Evolutionary conservation across 2,888 invertebrate genomes (phyloP).

Genomic region (Himalopsyche tibetana): DNA sequence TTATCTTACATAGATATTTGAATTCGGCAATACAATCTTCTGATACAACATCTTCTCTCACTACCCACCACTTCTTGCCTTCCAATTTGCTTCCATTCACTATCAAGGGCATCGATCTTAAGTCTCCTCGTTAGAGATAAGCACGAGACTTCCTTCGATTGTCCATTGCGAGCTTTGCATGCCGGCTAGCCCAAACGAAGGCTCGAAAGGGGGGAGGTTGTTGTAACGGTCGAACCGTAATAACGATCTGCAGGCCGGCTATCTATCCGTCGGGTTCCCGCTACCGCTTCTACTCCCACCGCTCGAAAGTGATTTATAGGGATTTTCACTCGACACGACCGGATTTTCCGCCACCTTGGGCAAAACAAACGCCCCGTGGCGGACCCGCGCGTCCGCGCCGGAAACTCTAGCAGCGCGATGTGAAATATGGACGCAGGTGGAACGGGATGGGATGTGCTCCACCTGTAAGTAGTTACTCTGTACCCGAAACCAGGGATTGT

Average conservation of each 20-base stretch:
- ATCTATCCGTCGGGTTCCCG: slow-evolving; percentile 42
- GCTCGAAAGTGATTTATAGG: slow-evolving; percentile 65
- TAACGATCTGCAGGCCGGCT: slow-evolving; percentile 30
- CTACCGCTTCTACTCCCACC: slow-evolving; percentile 30
- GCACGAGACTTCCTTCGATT: slow-evolving; percentile 38
- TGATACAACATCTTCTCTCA: neutral
- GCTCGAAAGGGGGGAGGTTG: neutral
- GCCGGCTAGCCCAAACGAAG: slow-evolving; percentile 8
- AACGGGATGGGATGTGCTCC: slow-evolving; percentile 12
- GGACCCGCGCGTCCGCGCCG: slow-evolving; percentile 44
- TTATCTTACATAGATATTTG: neutral
- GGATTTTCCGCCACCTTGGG: slow-evolving; percentile 64
- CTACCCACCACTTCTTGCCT: slow-evolving; percentile 35
- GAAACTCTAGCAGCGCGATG: slow-evolving; percentile 45
- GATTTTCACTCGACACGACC: slow-evolving; percentile 64
- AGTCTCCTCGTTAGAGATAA: slow-evolving; percentile 42
- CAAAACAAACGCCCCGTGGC: slow-evolving; percentile 59
- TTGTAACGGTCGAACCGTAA: slow-evolving; percentile 43
- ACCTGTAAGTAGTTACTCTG: slow-evolving; percentile 38
- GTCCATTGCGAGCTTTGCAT: slow-evolving; percentile 37
- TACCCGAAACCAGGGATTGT: slow-evolving; percentile 12
- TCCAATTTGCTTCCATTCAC: slow-evolving; percentile 36
- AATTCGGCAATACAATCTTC: neutral
- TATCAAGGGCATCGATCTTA: slow-evolving; percentile 41
- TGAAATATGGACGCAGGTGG: slow-evolving; percentile 42